These are phyloP conservation scores for Eubasilissa regina DNA, from an alignment of 1,140 invertebrate genomes.

Conservation along the genomic window DNA sequence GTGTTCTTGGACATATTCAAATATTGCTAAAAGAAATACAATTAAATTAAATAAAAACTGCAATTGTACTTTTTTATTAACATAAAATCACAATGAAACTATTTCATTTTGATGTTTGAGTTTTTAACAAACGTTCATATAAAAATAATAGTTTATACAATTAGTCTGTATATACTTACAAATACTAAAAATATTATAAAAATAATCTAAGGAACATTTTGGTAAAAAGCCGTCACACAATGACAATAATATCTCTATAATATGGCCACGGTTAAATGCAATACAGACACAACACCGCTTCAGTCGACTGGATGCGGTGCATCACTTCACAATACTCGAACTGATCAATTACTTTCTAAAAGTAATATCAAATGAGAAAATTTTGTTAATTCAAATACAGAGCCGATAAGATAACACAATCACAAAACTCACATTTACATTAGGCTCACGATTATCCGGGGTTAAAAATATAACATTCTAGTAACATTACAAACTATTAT, in stretches of 20 bases:
- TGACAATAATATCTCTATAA: conserved; percentile 40
- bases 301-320: conserved; percentile 1
- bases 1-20: no score
- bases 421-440: neutral
- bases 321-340: neutral
- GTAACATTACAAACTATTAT: neutral
- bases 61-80: conserved; percentile 9
- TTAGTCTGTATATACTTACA: neutral
- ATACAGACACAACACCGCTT: conserved; percentile 3
- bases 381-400: conserved; percentile 2
- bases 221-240: conserved; percentile 42
- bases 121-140: conserved; percentile 5
- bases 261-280: conserved; percentile 47
- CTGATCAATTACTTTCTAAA: neutral
- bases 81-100: neutral
- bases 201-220: conserved; percentile 52
- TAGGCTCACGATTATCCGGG: neutral
- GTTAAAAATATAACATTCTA: neutral
- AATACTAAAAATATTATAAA: conserved; percentile 31
- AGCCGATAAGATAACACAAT: neutral
- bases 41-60: neutral
- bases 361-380: neutral
- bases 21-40: no score
- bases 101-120: neutral
- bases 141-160: conserved; percentile 36